phyloP scores from a whole-genome alignment of 2,797 vertebrate species.

The Leucoraja ocellata region DNA sequence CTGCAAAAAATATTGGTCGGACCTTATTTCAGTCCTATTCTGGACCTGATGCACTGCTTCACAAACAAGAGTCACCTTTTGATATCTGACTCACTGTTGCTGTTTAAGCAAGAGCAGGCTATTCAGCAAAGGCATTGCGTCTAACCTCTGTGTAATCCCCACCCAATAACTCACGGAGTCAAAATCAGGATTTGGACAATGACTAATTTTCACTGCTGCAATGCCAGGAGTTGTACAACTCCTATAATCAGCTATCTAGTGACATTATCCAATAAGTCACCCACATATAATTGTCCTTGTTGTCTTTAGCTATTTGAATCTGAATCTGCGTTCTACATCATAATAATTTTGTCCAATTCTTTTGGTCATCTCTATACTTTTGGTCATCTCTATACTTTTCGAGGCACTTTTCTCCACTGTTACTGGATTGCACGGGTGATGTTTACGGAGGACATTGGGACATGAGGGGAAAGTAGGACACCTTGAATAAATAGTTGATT shows the following conservation, averaged over 20 bases:
- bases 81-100: not conserved
- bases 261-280: too few relatives aligned
- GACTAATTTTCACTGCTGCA: not conserved
- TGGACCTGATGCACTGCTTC: not conserved
- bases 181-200: not conserved
- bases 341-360: not conserved
- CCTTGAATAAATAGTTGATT: not conserved
- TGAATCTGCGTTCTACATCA: too few relatives aligned
- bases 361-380: too few relatives aligned
- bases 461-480: not conserved
- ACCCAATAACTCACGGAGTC: not conserved
- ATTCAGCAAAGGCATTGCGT: not conserved
- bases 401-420: too few relatives aligned
- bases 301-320: too few relatives aligned
- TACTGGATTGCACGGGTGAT: too few relatives aligned
- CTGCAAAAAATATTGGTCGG: too few relatives aligned
- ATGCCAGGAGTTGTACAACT: not conserved
- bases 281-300: too few relatives aligned
- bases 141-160: not conserved
- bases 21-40: not conserved
- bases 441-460: not conserved
- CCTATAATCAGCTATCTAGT: not conserved
- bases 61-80: not conserved
- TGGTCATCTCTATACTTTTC: too few relatives aligned
- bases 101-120: not conserved